Conservation (phyloP, 2,113 vertebrate species). For the Protomyctophum bolini region DNA sequence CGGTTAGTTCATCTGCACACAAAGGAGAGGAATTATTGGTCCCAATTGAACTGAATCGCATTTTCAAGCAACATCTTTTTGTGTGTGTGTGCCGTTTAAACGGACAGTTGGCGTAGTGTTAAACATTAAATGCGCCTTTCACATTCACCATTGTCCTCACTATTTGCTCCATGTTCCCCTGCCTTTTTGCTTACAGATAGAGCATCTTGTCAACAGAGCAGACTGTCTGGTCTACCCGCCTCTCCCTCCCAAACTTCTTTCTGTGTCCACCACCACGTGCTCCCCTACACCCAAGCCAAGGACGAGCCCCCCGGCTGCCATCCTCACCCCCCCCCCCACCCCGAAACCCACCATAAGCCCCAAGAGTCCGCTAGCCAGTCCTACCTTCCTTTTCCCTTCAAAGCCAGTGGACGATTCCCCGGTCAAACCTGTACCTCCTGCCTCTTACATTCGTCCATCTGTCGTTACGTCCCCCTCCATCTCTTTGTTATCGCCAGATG, state of each 20-base stretch:
- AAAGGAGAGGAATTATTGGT: too few relatives aligned
- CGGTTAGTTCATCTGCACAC: too few relatives aligned
- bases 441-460: conserved; percentile 10
- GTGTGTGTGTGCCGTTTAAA: too few relatives aligned
- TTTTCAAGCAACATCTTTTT: too few relatives aligned
- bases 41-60: too few relatives aligned
- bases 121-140: too few relatives aligned
- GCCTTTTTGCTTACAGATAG: conserved; percentile 73
- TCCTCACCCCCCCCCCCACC: not conserved
- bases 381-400: conserved; percentile 34
- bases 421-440: not conserved
- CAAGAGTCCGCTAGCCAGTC: conserved; percentile 9
- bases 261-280: conserved; percentile 1
- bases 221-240: conserved; percentile 85
- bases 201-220: conserved; percentile 73
- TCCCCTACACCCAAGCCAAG: not conserved
- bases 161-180: too few relatives aligned
- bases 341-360: conserved; percentile 14
- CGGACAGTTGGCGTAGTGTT: too few relatives aligned
- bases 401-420: conserved; percentile 5
- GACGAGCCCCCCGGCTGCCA: not conserved
- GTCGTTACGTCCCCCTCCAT: conserved; percentile 6
- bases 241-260: conserved; percentile 18
- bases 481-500: conserved; percentile 51
- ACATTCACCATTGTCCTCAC: too few relatives aligned